Conservation (phyloP, 2,113 vertebrate genomes). For the Dinomys branickii region DNA sequence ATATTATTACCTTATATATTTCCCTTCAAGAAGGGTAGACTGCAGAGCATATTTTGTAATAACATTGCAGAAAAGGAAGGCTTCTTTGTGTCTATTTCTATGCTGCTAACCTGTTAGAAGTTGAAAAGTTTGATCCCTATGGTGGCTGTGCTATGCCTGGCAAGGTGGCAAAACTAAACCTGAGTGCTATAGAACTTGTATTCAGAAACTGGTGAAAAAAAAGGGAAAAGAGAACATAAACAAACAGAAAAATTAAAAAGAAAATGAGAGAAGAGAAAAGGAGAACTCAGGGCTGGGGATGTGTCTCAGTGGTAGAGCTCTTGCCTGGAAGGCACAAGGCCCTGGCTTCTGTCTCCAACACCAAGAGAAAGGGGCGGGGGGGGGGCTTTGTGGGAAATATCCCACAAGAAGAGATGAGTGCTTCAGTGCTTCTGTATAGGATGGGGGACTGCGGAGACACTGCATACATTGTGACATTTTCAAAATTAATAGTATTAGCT, state of each 20-base stretch:
- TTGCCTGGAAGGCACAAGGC: neutral
- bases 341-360: neutral
- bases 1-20: neutral
- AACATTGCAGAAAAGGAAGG: neutral
- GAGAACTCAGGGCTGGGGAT: neutral
- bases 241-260: neutral
- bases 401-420: neutral
- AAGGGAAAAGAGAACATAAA: neutral
- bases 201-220: neutral
- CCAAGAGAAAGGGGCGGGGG: too few species aligned
- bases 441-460: fast-evolving
- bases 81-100: neutral
- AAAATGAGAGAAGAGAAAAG: neutral
- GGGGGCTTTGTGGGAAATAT: neutral
- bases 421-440: neutral
- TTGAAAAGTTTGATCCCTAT: neutral
- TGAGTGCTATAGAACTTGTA: neutral
- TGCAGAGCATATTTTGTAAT: neutral
- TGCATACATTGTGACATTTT: neutral
- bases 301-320: neutral
- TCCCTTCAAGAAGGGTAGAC: neutral
- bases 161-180: neutral
- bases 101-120: neutral
- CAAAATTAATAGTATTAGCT: neutral
- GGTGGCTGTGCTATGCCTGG: neutral